Conservation (phyloP, 2,888 invertebrate genomes). For the Bugulina stolonifera region DNA sequence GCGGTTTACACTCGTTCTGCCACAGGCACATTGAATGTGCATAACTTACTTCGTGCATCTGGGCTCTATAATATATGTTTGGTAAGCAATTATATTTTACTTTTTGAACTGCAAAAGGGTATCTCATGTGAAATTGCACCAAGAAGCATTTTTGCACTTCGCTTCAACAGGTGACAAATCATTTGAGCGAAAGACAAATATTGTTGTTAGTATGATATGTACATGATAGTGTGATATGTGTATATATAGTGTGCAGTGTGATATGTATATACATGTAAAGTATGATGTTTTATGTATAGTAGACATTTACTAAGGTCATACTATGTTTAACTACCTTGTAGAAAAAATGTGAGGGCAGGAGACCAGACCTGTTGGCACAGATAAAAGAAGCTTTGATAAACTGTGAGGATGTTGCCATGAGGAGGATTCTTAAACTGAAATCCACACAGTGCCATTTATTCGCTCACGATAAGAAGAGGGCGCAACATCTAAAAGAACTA, state of each 20-base stretch:
- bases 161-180: no score
- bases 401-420: conserved; percentile 9
- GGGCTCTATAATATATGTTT: conserved; percentile 11
- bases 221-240: no score
- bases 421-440: conserved; percentile 16
- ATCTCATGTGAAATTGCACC: neutral
- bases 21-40: neutral
- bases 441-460: conserved; percentile 10
- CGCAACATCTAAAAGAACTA: conserved; percentile 3
- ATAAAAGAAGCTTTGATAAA: neutral
- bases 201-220: no score
- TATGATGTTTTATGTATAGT: no score
- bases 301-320: no score
- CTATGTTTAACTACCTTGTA: neutral
- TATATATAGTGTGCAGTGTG: no score
- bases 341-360: neutral
- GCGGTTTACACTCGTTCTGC: neutral
- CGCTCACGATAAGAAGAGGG: conserved; percentile 14
- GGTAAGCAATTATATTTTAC: neutral
- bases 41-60: neutral
- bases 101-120: neutral
- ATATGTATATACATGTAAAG: no score
- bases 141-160: no score
- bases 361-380: neutral
- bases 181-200: no score